Base-by-base conservation (phyloP, 2,888 invertebrate species). In the Trypoxylon attenuatum region DNA sequence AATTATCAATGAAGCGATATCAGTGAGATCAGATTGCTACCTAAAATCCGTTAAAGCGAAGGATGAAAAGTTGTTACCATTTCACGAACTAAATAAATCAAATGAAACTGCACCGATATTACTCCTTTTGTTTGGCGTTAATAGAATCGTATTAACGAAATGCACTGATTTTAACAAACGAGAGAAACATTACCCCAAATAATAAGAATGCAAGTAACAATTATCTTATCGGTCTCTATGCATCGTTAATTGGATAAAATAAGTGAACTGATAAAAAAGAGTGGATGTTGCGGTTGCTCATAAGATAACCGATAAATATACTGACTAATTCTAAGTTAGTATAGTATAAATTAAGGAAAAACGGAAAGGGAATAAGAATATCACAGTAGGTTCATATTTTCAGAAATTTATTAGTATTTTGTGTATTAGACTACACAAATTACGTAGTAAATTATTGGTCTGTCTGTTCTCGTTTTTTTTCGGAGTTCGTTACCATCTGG, bases 391-490 rank as follows among this genome's bases (percentile, higher is more conserved):
- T 27, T 19, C 15, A 68, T 64, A n/a, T 73, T 76, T 71, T 71
- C 69, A 79, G 63, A 65, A 73, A 76, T 82, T 81, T 81, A 79
- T 80, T 73, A 79, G 73, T 78, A 54, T 63, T 69, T 73, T 72
- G 77, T 79, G 72, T 77, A 77, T 77, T 71, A 65, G 57, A 57
- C 73, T 79, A 81, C 81, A 81, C 78, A 76, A 78, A 80, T 80
- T 72, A 78, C 62, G 62, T 81, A 79, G 71, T 80, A 78, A 81
- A 82, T 80, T 77, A 82, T 82, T 80, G 77, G 81, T 83, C 80
- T 82, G 76, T 73, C 74, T 71, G 72, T 76, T 62, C 51, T 66
- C 72, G n/a, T n/a, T n/a, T n/a, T n/a, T n/a, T n/a, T 64, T 65
- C 33, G 18, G 21, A 59, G 58, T 66, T 47, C 52, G 42, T 25